phyloP scores from a whole-genome alignment of 2,797 vertebrate species.

The Tiaroga cobitis region DNA sequence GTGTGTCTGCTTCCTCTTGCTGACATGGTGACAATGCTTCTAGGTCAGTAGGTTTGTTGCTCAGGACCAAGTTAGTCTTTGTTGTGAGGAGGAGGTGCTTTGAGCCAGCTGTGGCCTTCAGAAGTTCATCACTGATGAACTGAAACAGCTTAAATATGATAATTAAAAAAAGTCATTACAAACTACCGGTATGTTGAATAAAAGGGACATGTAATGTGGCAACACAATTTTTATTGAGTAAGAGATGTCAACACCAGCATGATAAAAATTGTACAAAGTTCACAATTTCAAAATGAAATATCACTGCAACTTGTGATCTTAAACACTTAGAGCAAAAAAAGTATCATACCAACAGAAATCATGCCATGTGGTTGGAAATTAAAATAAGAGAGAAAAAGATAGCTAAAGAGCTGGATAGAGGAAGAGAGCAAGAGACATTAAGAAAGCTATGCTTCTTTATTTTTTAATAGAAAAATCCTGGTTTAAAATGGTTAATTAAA shows the following conservation, averaged over 20 bases:
- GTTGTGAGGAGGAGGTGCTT: too few species aligned
- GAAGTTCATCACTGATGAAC: too few species aligned
- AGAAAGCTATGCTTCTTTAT: slow-evolving; percentile 79
- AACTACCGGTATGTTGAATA: neutral
- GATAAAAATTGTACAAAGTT: slow-evolving; percentile 99
- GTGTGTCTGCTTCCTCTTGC: too few species aligned
- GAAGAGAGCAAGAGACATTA: slow-evolving; percentile 61
- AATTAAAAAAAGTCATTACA: neutral
- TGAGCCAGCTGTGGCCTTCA: too few species aligned
- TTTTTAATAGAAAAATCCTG: slow-evolving; percentile 89
- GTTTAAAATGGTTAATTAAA: slow-evolving; percentile 92
- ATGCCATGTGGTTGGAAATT: slow-evolving; percentile 98
- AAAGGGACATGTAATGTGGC: slow-evolving; percentile 67
- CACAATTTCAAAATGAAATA: slow-evolving; percentile 99
- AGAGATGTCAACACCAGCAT: slow-evolving; percentile 99
- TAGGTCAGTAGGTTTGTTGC: too few species aligned
- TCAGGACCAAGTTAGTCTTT: too few species aligned
- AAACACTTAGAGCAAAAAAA: slow-evolving; percentile 97
- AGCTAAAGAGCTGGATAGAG: slow-evolving; percentile 64
- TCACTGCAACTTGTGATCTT: slow-evolving; percentile 98
- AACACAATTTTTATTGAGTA: slow-evolving; percentile 99
- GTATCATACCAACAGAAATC: slow-evolving; percentile 94
- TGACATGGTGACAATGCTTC: too few species aligned
- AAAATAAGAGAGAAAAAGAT: slow-evolving; percentile 74
- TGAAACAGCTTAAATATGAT: neutral